Conservation (phyloP, 2,797 vertebrate genomes). For the Macropodus opercularis region DNA sequence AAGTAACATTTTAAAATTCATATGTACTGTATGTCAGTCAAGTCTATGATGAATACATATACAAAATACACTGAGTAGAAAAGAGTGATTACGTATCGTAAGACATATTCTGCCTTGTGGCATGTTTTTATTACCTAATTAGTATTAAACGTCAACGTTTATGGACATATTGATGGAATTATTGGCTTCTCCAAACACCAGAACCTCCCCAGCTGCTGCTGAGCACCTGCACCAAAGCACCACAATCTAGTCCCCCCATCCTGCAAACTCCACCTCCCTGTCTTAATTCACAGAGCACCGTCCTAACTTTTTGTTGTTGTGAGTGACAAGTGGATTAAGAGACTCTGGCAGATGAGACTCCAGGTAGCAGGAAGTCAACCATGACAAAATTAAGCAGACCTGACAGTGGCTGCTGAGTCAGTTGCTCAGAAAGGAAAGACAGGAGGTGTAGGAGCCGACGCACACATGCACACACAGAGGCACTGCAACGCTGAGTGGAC, state of each 20-base stretch:
- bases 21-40: neutral
- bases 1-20: neutral
- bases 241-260: constrained; percentile 24
- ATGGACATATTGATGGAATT: neutral
- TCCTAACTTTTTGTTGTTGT: constrained; percentile 71
- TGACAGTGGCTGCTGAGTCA: constrained; percentile 84
- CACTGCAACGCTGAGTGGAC: constrained; percentile 48
- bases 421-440: constrained; percentile 55
- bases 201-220: constrained; percentile 22
- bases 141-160: neutral
- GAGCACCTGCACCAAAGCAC: constrained; percentile 33
- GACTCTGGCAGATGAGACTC: constrained; percentile 76
- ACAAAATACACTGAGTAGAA: too few relatives aligned
- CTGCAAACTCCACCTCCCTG: constrained; percentile 39
- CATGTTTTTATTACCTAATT: neutral
- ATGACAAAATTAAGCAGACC: constrained; percentile 80
- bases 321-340: constrained; percentile 80
- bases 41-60: too few relatives aligned
- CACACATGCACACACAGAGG: constrained; percentile 7
- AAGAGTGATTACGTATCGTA: too few relatives aligned
- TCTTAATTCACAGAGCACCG: constrained; percentile 61
- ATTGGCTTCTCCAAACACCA: neutral
- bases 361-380: constrained; percentile 80
- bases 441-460: constrained; percentile 28
- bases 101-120: neutral